Base-by-base conservation (phyloP, 2,888 invertebrate genomes). In the Ecdyonurus torrentis region DNA sequence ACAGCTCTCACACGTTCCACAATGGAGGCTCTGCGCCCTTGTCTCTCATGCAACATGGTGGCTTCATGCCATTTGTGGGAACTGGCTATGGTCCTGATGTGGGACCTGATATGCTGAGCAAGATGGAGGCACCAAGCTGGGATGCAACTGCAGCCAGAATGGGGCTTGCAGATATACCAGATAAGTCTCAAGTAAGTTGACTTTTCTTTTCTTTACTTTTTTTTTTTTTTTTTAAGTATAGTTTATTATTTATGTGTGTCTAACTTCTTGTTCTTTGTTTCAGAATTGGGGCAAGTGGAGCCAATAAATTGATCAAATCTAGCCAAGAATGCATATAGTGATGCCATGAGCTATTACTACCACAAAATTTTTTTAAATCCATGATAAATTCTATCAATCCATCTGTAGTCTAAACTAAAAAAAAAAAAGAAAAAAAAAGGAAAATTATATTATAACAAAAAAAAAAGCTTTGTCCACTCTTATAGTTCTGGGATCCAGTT, bases 21-120 rank as follows among this genome's bases (percentile, higher is more conserved):
- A 75, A 74, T 63, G 73, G 75, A 68, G 72, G 67, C 37, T 64
- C 66, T 2, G 63, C 66, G 2, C 59, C 64, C 15, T 25, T 67
- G 58, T 64, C 64, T 24, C 18, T 65, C 62, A 66, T 67, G 63
- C 66, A 67, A 19, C 64, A 64, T 52, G 61, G 64, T 52, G 52
- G 66, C 58, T 52, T 66, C 25, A 52, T 65, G 60, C 65, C 65
- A 24, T 66, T 64, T 25, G 63, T 62, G 23, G 50, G 58, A 1
- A 59, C 58, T n/a, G 61, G 61, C 2, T 23, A 63, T 18, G 62
- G 63, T 22, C 52, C 66, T 37, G 66, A 66, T 24, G 62, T 67
- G 63, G 63, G 64, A 1, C 64, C 64, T n/a, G 67, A 67, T 37
- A 53, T 63, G 22, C 60, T 65, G 23, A n/a, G 55, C 55, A 67